phyloP scores from a whole-genome alignment of 1,140 invertebrate genomes.

The Penaeus vannamei region DNA sequence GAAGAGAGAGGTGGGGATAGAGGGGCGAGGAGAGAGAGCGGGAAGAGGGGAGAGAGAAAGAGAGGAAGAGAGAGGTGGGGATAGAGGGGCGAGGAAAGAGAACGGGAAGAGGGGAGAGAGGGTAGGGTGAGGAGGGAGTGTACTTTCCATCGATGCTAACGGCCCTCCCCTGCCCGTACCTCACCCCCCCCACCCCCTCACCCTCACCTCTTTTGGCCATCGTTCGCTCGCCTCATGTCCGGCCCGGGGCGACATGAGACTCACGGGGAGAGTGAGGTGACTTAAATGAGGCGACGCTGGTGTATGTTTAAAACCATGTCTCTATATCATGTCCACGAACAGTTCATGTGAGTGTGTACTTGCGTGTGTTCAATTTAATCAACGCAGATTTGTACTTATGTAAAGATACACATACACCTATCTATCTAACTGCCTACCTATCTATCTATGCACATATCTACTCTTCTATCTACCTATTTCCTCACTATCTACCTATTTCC shows the following conservation, averaged over 20 bases:
- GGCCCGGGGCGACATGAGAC: too few species aligned
- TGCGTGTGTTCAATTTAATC: not conserved
- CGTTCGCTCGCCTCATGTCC: too few species aligned
- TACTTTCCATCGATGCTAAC: too few species aligned
- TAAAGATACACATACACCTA: not conserved
- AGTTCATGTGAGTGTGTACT: constrained; percentile 42
- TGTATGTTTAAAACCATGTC: too few species aligned
- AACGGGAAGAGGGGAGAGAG: not conserved
- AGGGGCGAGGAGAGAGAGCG: not conserved
- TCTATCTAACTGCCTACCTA: not conserved
- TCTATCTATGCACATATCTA: too few species aligned
- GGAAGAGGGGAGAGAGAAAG: not conserved
- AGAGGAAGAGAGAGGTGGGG: not conserved
- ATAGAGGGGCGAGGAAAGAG: not conserved
- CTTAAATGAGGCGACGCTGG: too few species aligned
- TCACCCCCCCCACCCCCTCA: not conserved
- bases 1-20: too few species aligned
- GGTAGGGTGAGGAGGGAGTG: not conserved
- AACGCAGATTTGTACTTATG: too few species aligned
- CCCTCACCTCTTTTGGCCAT: not conserved
- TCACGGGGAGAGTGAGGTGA: too few species aligned
- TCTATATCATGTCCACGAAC: too few species aligned
- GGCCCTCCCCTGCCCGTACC: not conserved
- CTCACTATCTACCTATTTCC: too few species aligned
- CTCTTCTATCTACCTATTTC: too few species aligned